Conservation (phyloP, 2,113 vertebrate species). For the Pseudorhombus dupliciocellatus region DNA sequence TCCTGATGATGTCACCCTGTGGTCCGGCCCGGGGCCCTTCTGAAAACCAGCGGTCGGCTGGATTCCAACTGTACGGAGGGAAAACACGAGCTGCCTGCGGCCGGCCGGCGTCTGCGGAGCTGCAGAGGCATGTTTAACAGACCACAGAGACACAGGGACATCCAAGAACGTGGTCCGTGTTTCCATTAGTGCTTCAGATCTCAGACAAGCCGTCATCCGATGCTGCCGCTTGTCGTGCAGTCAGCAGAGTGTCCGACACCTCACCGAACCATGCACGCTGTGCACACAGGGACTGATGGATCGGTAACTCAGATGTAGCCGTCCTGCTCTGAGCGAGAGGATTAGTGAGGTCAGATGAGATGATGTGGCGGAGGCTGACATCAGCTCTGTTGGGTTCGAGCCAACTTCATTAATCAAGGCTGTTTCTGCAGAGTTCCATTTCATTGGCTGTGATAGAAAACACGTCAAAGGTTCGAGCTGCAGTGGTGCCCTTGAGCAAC, state of each 20-base stretch:
- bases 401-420: too few species aligned
- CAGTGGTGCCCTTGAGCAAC: too few species aligned
- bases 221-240: background rate
- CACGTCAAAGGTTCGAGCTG: too few species aligned
- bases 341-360: background rate
- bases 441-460: too few species aligned
- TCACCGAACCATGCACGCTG: too few species aligned
- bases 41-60: background rate
- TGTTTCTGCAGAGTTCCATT: too few species aligned
- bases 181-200: too few species aligned
- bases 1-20: conserved; percentile 49
- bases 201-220: background rate
- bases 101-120: conserved; percentile 33
- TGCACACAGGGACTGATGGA: too few species aligned
- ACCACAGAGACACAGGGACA: conserved; percentile 16
- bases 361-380: background rate
- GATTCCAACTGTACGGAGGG: background rate
- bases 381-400: background rate
- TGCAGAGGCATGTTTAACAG: conserved; percentile 29
- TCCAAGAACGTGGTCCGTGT: conserved; percentile 2
- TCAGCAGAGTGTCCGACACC: background rate
- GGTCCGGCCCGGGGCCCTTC: conserved; percentile 19
- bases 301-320: too few species aligned
- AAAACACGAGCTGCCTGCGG: conserved; percentile 15
- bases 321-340: too few species aligned